Percentiles rank a stretch among this genome's conserved stretches.
Evolutionary conservation across 2,888 invertebrate species (phyloP).

Genomic region (Coremacera marginata): DNA sequence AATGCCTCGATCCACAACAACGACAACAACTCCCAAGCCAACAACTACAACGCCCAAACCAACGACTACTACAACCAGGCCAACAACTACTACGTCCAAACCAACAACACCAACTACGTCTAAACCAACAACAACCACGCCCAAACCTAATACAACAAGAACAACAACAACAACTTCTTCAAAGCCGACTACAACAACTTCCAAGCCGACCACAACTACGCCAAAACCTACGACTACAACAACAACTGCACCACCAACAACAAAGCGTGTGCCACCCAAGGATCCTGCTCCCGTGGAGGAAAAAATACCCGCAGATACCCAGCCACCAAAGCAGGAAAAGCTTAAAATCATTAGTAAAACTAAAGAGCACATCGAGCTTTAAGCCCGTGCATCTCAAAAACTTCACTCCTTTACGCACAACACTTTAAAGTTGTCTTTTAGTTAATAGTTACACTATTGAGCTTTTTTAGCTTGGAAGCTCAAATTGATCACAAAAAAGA

Average conservation of each 20-base stretch:
- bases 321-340: conserved; percentile 71
- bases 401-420: neutral
- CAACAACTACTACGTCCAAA: conserved; percentile 48
- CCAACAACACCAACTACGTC: conserved; percentile 47
- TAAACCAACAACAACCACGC: conserved; percentile 40
- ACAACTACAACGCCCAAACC: conserved; percentile 52
- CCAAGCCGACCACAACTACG: conserved; percentile 44
- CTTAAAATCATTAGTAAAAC: conserved; percentile 75
- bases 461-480: too few species aligned
- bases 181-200: conserved; percentile 47
- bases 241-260: conserved; percentile 48
- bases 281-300: conserved; percentile 72
- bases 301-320: conserved; percentile 72
- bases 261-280: conserved; percentile 58
- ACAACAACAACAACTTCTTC: conserved; percentile 43
- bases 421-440: too few species aligned
- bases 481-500: too few species aligned
- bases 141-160: conserved; percentile 8
- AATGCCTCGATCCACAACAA: conserved; percentile 50
- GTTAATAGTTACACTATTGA: too few species aligned
- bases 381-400: conserved; percentile 46
- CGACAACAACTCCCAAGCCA: conserved; percentile 51
- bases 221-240: conserved; percentile 52
- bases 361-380: conserved; percentile 69
- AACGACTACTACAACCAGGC: conserved; percentile 49